phyloP scores from a whole-genome alignment of 53 echinoderm and acorn worm species.

The Arbacia lixula region DNA sequence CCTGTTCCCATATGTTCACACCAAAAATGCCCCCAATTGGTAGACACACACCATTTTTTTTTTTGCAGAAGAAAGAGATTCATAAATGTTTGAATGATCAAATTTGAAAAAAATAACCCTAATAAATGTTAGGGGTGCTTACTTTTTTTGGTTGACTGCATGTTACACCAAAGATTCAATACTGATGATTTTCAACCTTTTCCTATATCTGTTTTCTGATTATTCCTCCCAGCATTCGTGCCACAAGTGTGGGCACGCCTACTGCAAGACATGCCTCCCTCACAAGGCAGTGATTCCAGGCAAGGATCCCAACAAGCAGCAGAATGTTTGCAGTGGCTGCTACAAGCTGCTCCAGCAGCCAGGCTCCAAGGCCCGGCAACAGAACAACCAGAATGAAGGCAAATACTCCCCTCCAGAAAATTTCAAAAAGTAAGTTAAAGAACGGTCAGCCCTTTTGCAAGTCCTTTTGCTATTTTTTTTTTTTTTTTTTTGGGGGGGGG shows the following conservation, averaged over 20 bases:
- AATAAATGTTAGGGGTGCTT: no score
- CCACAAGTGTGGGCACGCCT: constrained; percentile 69
- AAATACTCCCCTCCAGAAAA: constrained; percentile 74
- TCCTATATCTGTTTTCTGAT: not conserved
- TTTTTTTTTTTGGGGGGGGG: no score
- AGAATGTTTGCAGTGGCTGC: constrained; percentile 72
- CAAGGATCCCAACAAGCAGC: constrained; percentile 51
- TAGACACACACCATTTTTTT: no score
- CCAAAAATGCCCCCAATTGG: no score
- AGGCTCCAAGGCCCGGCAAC: constrained; percentile 5
- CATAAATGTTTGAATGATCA: no score
- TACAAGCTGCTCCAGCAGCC: constrained; percentile 63
- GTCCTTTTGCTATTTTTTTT: no score
- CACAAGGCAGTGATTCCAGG: constrained; percentile 67
- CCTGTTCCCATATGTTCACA: no score
- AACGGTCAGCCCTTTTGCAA: not conserved
- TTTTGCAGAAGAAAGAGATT: no score
- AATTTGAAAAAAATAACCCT: no score
- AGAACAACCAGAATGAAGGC: constrained; percentile 43
- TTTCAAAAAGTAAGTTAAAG: constrained; percentile 72
- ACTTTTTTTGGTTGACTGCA: no score
- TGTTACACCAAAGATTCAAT: not conserved
- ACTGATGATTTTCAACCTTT: not conserved
- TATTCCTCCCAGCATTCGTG: constrained; percentile 66
- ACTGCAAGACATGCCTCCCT: constrained; percentile 76